Conservation (phyloP, 23 tunicate species). For the Halocynthia aurantium region DNA sequence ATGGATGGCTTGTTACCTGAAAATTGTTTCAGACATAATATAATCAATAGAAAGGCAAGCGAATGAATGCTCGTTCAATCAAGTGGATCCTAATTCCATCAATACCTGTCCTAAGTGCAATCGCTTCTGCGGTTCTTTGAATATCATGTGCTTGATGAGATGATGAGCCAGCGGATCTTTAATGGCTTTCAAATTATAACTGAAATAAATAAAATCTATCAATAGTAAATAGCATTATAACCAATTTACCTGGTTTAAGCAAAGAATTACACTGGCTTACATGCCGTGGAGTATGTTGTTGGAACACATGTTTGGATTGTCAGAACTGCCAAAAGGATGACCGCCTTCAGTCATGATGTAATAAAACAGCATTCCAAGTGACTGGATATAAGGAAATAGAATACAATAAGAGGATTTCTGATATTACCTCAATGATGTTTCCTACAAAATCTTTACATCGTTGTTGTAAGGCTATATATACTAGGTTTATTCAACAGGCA, state of each 20-base stretch:
- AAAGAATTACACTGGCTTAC: slow-evolving; percentile 25
- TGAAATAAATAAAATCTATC: slow-evolving; percentile 1
- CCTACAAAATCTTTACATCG: background rate
- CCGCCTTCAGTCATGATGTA: slow-evolving; percentile 63
- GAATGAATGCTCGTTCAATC: too few species aligned
- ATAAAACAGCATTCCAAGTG: slow-evolving; percentile 76
- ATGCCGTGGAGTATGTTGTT: slow-evolving; percentile 40
- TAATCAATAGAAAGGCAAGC: too few species aligned
- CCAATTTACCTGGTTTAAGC: too few species aligned
- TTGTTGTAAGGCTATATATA: too few species aligned
- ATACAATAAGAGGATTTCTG: background rate
- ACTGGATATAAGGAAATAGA: slow-evolving; percentile 19
- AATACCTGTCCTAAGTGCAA: slow-evolving; percentile 32
- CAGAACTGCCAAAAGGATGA: slow-evolving; percentile 85
- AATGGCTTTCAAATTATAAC: slow-evolving; percentile 47
- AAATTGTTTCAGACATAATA: background rate
- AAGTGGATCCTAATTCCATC: background rate
- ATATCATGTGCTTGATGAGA: slow-evolving; percentile 45
- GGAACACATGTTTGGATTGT: slow-evolving; percentile 40
- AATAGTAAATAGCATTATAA: too few species aligned
- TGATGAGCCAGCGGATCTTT: slow-evolving; percentile 67
- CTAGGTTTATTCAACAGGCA: background rate
- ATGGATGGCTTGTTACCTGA: slow-evolving; percentile 53
- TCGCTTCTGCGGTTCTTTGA: slow-evolving; percentile 74
- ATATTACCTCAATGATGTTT: background rate